phyloP scores from a whole-genome alignment of 2,797 vertebrate genomes.

The Enteromius thamalakanensis region DNA sequence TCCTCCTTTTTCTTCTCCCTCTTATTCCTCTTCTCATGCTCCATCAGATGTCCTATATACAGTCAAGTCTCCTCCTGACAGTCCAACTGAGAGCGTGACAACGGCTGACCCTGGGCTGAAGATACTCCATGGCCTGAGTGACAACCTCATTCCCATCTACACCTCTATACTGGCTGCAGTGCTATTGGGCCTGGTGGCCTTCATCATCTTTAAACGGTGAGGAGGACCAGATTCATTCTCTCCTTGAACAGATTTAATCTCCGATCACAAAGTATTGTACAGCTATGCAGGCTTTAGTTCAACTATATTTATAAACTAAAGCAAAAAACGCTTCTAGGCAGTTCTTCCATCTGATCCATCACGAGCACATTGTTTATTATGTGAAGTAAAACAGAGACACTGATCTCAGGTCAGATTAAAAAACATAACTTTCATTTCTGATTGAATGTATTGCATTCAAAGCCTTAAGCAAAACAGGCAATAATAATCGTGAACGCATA shows the following conservation, averaged over 20 bases:
- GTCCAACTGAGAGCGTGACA: constrained; percentile 64
- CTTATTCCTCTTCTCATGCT: constrained; percentile 8
- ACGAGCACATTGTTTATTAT: constrained; percentile 36
- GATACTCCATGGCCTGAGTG: constrained; percentile 73
- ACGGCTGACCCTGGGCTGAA: constrained; percentile 74
- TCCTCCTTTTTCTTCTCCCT: background rate
- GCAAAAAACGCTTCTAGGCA: background rate
- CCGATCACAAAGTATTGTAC: background rate
- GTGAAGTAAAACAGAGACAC: background rate
- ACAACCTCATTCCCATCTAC: constrained; percentile 95
- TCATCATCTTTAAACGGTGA: constrained; percentile 94
- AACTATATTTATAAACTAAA: constrained; percentile 3
- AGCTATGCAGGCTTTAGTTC: background rate
- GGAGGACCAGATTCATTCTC: constrained; percentile 22
- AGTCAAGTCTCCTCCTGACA: constrained; percentile 50
- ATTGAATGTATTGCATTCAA: background rate
- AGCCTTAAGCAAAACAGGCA: background rate
- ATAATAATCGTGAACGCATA: background rate
- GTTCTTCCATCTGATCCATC: constrained; percentile 37
- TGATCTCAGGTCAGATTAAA: background rate
- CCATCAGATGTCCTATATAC: constrained; percentile 38
- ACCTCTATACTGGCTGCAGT: constrained; percentile 95
- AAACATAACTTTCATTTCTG: background rate
- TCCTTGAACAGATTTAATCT: background rate
- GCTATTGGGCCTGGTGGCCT: constrained; percentile 90